phyloP scores from a whole-genome alignment of 2,113 vertebrate genomes.

The Microtus richardsoni region DNA sequence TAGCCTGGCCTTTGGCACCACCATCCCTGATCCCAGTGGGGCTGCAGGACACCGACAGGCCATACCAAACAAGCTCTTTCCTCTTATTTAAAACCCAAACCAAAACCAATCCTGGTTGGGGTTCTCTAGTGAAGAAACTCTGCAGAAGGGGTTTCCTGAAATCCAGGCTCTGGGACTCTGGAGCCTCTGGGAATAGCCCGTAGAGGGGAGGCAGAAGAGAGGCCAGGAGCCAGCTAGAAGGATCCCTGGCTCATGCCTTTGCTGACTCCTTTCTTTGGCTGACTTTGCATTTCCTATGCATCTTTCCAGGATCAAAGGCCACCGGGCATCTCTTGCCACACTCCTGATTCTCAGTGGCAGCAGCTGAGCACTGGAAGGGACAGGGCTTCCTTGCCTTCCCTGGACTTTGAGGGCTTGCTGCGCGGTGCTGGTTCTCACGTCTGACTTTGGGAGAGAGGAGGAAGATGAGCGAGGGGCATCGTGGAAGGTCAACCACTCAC shows the following conservation, averaged over 20 bases:
- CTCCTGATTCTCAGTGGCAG: constrained; percentile 36
- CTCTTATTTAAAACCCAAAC: neutral
- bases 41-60: neutral
- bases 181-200: neutral
- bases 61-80: neutral
- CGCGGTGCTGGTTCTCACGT: constrained; percentile 64
- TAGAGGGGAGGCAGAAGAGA: neutral
- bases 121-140: constrained; percentile 32
- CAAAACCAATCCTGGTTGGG: neutral
- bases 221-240: neutral
- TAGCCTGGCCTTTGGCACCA: neutral
- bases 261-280: constrained; percentile 62
- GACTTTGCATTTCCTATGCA: neutral
- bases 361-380: constrained; percentile 40
- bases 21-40: neutral
- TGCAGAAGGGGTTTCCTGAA: constrained; percentile 32
- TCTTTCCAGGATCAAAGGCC: constrained; percentile 63
- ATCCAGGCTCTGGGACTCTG: neutral
- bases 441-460: constrained; percentile 67
- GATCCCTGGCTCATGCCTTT: neutral
- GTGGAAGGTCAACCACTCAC: constrained; percentile 25
- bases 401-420: neutral
- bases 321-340: constrained; percentile 31
- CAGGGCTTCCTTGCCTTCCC: neutral
- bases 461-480: constrained; percentile 17